phyloP scores from a whole-genome alignment of 2,888 invertebrate species.

The Apotomis turbidana region DNA sequence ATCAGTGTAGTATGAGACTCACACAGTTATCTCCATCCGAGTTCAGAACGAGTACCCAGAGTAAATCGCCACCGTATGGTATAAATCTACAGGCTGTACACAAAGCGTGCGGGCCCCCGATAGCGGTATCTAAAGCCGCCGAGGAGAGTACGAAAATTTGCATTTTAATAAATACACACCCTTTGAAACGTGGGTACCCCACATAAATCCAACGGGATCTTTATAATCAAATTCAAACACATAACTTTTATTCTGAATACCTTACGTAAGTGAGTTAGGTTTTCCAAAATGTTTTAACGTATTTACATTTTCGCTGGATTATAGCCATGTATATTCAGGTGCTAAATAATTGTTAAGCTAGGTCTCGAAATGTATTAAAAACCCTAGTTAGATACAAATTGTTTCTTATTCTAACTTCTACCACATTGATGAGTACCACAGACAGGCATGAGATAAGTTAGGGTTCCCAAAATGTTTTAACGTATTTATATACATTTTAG shows the following conservation, averaged over 20 bases:
- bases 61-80: slow-evolving; percentile 68
- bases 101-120: slow-evolving; percentile 80
- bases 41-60: slow-evolving; percentile 53
- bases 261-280: slow-evolving; percentile 30
- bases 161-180: slow-evolving; percentile 85
- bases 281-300: slow-evolving; percentile 13
- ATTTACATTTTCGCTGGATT: slow-evolving; percentile 1
- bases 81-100: slow-evolving; percentile 81
- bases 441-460: too few relatives aligned
- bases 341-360: too few relatives aligned
- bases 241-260: slow-evolving; percentile 65
- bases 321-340: neutral
- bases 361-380: too few relatives aligned
- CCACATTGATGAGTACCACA: too few relatives aligned
- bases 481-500: neutral
- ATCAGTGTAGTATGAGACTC: neutral
- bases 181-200: slow-evolving; percentile 75
- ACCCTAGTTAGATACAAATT: too few relatives aligned
- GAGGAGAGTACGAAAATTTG: slow-evolving; percentile 78
- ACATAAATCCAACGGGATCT: slow-evolving; percentile 79
- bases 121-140: slow-evolving; percentile 79
- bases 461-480: neutral
- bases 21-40: slow-evolving; percentile 10
- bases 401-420: too few relatives aligned
- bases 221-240: slow-evolving; percentile 82